A percentile compares a stretch with the other conserved stretches of the same genome.
Evolutionary conservation across 2,888 invertebrate species (phyloP).

Genomic region (Zygogramma bicolorata): DNA sequence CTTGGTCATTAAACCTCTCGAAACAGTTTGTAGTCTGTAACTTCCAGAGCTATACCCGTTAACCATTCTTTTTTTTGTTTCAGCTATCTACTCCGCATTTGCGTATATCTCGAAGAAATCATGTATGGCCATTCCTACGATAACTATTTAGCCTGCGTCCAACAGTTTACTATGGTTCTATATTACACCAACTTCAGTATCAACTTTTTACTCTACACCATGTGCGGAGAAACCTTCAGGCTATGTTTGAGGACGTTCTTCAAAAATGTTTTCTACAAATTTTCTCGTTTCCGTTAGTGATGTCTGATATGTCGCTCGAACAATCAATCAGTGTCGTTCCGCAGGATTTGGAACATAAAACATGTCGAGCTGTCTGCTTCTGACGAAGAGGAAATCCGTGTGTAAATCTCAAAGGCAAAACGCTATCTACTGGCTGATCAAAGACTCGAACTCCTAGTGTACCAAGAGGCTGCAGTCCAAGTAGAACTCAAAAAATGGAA

Average conservation of each 20-base stretch:
- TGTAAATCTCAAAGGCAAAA: too few species aligned
- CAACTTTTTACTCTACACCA: slow-evolving; percentile 74
- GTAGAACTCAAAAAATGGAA: too few species aligned
- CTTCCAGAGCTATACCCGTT: too few species aligned
- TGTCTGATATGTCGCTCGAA: not conserved
- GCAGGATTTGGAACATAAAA: too few species aligned
- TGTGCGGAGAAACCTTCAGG: slow-evolving; percentile 73
- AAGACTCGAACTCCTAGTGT: too few species aligned
- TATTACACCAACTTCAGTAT: slow-evolving; percentile 77
- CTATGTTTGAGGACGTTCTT: slow-evolving; percentile 64
- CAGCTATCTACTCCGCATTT: slow-evolving; percentile 71
- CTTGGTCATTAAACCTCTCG: too few species aligned
- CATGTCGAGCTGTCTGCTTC: too few species aligned
- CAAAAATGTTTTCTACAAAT: slow-evolving; percentile 30
- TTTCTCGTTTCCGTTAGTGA: not conserved
- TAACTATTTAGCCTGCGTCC: slow-evolving; percentile 66
- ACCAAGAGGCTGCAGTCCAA: too few species aligned
- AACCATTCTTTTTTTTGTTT: slow-evolving; percentile 51
- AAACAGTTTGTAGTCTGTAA: not conserved
- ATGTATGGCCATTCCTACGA: slow-evolving; percentile 65
- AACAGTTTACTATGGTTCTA: slow-evolving; percentile 73
- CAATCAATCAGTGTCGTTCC: too few species aligned
- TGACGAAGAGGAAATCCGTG: too few species aligned
- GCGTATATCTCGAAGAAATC: slow-evolving; percentile 68
- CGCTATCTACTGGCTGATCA: too few species aligned